Conservation (phyloP, 2,888 invertebrate species). For the Salticus scenicus region DNA sequence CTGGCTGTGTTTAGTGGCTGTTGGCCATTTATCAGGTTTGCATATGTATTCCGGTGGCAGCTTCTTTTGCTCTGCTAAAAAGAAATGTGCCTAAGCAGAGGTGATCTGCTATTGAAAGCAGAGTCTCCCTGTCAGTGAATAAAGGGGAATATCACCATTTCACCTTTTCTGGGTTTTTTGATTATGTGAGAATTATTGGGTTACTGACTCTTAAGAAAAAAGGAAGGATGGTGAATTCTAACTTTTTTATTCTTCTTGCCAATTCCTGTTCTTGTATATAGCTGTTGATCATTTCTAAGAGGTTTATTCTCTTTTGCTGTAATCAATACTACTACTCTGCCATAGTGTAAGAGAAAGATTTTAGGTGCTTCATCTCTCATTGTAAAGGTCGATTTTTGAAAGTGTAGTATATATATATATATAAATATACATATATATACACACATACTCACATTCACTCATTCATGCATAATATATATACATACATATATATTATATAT, state of each 20-base stretch:
- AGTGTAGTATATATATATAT: conserved; percentile 54
- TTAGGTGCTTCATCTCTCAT: conserved; percentile 70
- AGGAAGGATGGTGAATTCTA: conserved; percentile 69
- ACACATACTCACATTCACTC: no score
- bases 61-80: conserved; percentile 45
- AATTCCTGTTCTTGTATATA: conserved; percentile 70
- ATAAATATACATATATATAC: conserved; percentile 45
- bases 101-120: conserved; percentile 62
- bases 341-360: conserved; percentile 68
- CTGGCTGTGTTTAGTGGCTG: neutral
- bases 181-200: conserved; percentile 11
- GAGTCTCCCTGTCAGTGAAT: conserved; percentile 53
- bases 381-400: conserved; percentile 61
- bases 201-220: conserved; percentile 39
- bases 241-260: conserved; percentile 70
- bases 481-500: conserved; percentile 50
- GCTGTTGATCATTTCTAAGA: conserved; percentile 70
- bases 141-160: conserved; percentile 70
- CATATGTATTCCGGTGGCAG: conserved; percentile 23
- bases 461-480: conserved; percentile 60
- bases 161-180: conserved; percentile 67
- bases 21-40: conserved; percentile 22
- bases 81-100: conserved; percentile 68
- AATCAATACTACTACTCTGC: conserved; percentile 66
- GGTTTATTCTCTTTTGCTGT: conserved; percentile 70